Percentiles rank a stretch among this genome's conserved stretches.
Evolutionary conservation across 2,113 vertebrate species (phyloP).

Genomic region (Ophiodon elongatus): DNA sequence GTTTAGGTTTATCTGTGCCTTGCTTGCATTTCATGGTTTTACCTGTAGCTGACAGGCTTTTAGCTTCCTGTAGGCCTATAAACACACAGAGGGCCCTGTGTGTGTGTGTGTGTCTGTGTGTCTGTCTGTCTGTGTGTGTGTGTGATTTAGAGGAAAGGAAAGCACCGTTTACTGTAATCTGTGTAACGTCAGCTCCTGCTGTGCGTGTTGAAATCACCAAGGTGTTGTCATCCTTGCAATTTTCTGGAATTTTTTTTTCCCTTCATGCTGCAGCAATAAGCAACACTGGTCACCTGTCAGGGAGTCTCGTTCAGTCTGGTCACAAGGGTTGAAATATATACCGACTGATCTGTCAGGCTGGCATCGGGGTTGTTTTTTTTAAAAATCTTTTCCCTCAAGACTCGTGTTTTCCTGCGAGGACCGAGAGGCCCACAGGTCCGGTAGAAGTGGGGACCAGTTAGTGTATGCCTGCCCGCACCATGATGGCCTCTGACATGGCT

Average conservation of each 20-base stretch:
- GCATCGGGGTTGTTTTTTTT: slow-evolving; percentile 45
- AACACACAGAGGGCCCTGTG: slow-evolving; percentile 34
- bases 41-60: slow-evolving; percentile 66
- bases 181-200: slow-evolving; percentile 67
- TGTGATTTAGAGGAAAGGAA: slow-evolving; percentile 68
- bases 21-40: slow-evolving; percentile 69
- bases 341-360: slow-evolving; percentile 54
- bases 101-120: background rate
- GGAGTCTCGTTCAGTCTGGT: slow-evolving; percentile 56
- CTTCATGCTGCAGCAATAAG: slow-evolving; percentile 78
- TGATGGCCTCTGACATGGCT: slow-evolving; percentile 88
- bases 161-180: slow-evolving; percentile 78
- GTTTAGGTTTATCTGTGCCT: slow-evolving; percentile 71
- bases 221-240: slow-evolving; percentile 71
- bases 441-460: slow-evolving; percentile 27
- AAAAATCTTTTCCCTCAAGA: slow-evolving; percentile 11
- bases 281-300: slow-evolving; percentile 71
- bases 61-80: slow-evolving; percentile 69
- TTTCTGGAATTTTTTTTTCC: slow-evolving; percentile 76
- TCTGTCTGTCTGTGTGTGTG: slow-evolving; percentile 12
- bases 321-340: slow-evolving; percentile 38
- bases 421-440: slow-evolving; percentile 48
- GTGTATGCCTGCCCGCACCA: slow-evolving; percentile 75
- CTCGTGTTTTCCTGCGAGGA: slow-evolving; percentile 49
- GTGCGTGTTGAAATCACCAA: slow-evolving; percentile 70